A percentile compares a stretch with the other conserved stretches of the same genome.
Conservation (phyloP, 2,113 vertebrate species). For the Pristiophorus japonicus region DNA sequence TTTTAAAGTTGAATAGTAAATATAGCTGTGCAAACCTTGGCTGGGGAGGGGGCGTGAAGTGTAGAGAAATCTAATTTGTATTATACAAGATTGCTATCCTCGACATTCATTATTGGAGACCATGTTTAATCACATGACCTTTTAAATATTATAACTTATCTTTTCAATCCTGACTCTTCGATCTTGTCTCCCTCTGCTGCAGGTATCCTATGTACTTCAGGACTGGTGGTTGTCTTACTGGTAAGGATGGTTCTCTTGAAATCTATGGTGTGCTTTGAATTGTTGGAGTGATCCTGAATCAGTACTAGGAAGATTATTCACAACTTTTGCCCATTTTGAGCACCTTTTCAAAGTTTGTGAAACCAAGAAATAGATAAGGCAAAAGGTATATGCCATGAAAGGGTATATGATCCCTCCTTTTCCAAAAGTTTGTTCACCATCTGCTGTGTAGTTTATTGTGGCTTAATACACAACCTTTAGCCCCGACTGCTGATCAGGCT, state of each 20-base stretch:
- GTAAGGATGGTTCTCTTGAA: slow-evolving; percentile 56
- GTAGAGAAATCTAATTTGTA: background rate
- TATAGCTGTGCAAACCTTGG: background rate
- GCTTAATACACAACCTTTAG: background rate
- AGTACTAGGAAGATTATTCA: background rate
- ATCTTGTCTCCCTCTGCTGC: slow-evolving; percentile 38
- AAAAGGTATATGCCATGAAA: background rate
- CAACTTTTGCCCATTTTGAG: background rate
- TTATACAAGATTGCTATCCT: background rate
- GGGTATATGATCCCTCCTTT: background rate
- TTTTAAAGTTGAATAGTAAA: background rate
- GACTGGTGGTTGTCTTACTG: slow-evolving; percentile 97
- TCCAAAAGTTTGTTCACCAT: background rate
- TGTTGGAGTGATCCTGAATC: background rate
- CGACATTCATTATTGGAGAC: background rate
- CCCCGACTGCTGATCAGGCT: background rate
- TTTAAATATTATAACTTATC: background rate
- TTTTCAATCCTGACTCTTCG: background rate
- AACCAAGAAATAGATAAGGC: background rate
- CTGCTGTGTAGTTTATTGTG: background rate
- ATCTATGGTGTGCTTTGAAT: background rate
- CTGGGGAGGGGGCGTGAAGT: background rate
- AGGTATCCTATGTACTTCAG: slow-evolving; percentile 76
- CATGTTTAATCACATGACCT: background rate
- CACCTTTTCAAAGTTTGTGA: background rate